Base-by-base conservation (phyloP, 2,113 vertebrate species). In the Carettochelys insculpta region DNA sequence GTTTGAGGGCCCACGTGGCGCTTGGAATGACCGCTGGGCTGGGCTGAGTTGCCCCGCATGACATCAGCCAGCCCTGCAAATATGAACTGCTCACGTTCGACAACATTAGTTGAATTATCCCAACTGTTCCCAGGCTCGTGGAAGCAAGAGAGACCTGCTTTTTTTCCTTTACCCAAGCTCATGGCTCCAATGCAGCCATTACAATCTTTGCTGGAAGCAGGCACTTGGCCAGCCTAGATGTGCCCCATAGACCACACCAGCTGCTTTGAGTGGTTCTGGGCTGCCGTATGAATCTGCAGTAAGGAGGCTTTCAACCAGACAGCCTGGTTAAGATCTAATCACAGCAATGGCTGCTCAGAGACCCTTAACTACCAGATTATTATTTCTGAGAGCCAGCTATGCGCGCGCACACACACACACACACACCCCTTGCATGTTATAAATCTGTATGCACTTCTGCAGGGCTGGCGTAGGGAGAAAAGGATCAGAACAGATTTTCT, bases 361-460 rank as follows among this genome's bases (percentile, higher is more conserved):
- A 65, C 2, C 9, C 77, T 27, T 54, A 45, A 54, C 50, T 34
- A 81, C 47, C 24, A 5, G 22, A 75, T 9, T 22, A 47, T 11
- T 79, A 76, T 25, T 24, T 54, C n/a, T 51, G 2, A 11, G 61
- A 19, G 47, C 48, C 61, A 22, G 52, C 41, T 34, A 51, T 11
- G 3, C 1, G 13, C 2, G 14, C 45, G 19, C 68, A 81, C 5
- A 54, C n/a, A n/a, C n/a, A n/a, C n/a, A n/a, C n/a, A n/a, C 2
- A 25, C n/a, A n/a, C n/a, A n/a, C n/a, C n/a, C 24, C 10, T 1
- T 0, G 17, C 0, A 4, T 4, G 5, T 47, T 1, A 29, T 48
- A 75, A 87, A 79, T 8, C 38, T 27, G 73, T 13, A 2, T 1
- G 25, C 6, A 45, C 38, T 77, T 78, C 77, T 24, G 14, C 31